Percentiles rank a stretch among this genome's conserved stretches.
Evolutionary conservation across 2,113 vertebrate genomes (phyloP).

Genomic region (Collichthys lucidus): DNA sequence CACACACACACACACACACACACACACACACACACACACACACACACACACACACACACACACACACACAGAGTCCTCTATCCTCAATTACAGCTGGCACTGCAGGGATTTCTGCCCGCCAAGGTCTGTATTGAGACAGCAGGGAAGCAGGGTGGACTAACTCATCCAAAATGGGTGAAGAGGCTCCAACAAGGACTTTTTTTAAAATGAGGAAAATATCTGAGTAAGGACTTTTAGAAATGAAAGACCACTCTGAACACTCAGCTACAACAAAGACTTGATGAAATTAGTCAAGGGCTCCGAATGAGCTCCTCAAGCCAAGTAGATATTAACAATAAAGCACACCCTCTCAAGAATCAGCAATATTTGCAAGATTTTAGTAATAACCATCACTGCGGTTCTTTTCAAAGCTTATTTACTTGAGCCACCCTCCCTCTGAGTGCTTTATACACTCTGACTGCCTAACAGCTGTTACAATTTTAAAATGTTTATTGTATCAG

Average conservation of each 20-base stretch:
- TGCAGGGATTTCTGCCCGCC: constrained; percentile 10
- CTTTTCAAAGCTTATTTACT: background rate
- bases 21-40: constrained; percentile 8
- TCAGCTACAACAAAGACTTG: background rate
- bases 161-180: constrained; percentile 12
- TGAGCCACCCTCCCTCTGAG: background rate
- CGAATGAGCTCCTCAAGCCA: background rate
- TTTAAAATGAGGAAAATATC: constrained; percentile 34
- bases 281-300: constrained; percentile 16
- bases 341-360: background rate
- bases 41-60: no score
- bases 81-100: constrained; percentile 43
- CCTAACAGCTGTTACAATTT: constrained; percentile 12
- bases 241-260: constrained; percentile 12
- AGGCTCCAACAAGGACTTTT: constrained; percentile 32
- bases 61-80: constrained; percentile 6
- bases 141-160: constrained; percentile 25
- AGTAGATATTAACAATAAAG: background rate
- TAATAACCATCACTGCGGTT: background rate
- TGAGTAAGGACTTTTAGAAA: constrained; percentile 47
- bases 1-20: no score
- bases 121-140: constrained; percentile 40
- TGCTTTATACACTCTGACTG: constrained; percentile 1
- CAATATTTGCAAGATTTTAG: constrained; percentile 4
- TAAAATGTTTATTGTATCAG: constrained; percentile 21